phyloP scores from a whole-genome alignment of 2,797 vertebrate species.

The Tachyglossus aculeatus region DNA sequence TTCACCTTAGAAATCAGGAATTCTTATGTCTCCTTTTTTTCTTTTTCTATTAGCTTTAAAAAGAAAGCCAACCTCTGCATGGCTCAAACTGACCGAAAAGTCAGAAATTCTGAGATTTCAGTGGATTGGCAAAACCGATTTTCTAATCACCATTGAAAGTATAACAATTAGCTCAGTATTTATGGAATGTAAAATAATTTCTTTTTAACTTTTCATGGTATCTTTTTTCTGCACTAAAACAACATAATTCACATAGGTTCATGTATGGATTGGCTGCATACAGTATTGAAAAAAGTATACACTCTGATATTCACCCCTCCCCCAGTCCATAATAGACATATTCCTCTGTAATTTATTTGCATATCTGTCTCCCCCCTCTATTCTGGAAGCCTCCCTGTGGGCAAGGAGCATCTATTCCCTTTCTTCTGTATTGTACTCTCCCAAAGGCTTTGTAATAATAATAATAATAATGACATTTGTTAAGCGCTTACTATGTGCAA shows the following conservation, averaged over 20 bases:
- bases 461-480: no score
- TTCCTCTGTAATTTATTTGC: no score
- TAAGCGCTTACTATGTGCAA: no score
- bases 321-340: no score
- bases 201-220: slow-evolving; percentile 16
- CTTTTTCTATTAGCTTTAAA: background rate
- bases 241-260: background rate
- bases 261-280: background rate
- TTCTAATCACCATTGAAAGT: slow-evolving; percentile 5
- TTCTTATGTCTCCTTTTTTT: slow-evolving; percentile 3
- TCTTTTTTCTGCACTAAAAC: slow-evolving; percentile 15
- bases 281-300: background rate
- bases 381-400: no score
- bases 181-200: background rate
- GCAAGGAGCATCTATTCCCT: no score
- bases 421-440: no score
- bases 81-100: slow-evolving; percentile 23
- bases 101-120: background rate
- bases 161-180: background rate
- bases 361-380: no score
- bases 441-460: no score
- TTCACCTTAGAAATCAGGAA: slow-evolving; percentile 1
- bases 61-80: slow-evolving; percentile 27
- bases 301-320: no score
- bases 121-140: slow-evolving; percentile 7